phyloP scores from a whole-genome alignment of 2,797 vertebrate species.

The Labroides dimidiatus region DNA sequence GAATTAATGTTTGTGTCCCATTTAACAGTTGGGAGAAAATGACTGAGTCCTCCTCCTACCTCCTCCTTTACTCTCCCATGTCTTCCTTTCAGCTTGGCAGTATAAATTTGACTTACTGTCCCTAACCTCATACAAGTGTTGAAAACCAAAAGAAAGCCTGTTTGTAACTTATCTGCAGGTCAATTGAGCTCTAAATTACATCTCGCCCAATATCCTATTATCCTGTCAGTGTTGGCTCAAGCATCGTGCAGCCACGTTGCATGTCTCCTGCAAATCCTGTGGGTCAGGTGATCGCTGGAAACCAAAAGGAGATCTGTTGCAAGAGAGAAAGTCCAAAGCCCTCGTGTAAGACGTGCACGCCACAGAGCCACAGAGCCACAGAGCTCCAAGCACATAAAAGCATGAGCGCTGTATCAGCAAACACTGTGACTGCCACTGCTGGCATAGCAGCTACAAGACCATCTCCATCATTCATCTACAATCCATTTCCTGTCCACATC shows the following conservation, averaged over 20 bases:
- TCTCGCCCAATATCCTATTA: conserved; percentile 45
- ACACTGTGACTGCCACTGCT: conserved; percentile 16
- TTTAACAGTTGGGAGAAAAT: not conserved
- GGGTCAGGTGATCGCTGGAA: conserved; percentile 39
- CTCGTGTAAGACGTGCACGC: conserved; percentile 24
- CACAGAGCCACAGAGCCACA: not conserved
- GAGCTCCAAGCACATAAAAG: conserved; percentile 16
- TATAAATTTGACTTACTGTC: not conserved
- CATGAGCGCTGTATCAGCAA: conserved; percentile 8
- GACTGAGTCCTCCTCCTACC: too few species aligned
- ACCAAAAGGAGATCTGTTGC: conserved; percentile 14
- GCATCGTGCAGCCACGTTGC: conserved; percentile 11
- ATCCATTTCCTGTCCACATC: conserved; percentile 33
- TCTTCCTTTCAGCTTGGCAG: not conserved
- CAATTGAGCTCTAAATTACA: conserved; percentile 34
- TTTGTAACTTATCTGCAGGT: conserved; percentile 12
- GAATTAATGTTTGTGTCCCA: not conserved
- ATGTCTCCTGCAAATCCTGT: conserved; percentile 17
- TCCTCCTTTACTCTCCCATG: too few species aligned
- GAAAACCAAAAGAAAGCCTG: conserved; percentile 13
- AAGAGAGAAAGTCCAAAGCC: conserved; percentile 9
- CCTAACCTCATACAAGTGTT: conserved; percentile 5
- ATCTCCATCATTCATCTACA: conserved; percentile 7
- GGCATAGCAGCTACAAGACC: not conserved
- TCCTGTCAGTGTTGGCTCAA: conserved; percentile 38